phyloP scores from a whole-genome alignment of 30 jellyfish, hydroid and myxozoan species.

The Chironex yamaguchii region DNA sequence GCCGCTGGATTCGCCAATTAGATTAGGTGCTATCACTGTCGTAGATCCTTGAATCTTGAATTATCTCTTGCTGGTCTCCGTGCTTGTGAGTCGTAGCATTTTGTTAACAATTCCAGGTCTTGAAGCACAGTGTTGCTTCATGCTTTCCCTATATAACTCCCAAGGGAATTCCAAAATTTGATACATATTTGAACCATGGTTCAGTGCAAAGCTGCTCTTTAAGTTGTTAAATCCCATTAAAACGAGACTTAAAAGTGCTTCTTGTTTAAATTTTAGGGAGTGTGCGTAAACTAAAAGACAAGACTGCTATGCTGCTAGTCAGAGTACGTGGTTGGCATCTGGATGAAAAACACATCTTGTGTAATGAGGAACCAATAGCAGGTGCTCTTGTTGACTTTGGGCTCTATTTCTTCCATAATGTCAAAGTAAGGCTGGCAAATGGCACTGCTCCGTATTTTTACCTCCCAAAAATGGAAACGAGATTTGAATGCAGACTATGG shows the following conservation, averaged over 20 bases:
- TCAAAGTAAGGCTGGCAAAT: slow-evolving; percentile 64
- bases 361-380: slow-evolving; percentile 82
- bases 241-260: not conserved
- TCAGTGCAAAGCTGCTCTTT: not conserved
- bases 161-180: too few species aligned
- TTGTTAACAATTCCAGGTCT: too few species aligned
- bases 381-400: slow-evolving; percentile 93
- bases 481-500: slow-evolving; percentile 89
- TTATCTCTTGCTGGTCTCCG: too few species aligned
- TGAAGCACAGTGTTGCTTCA: too few species aligned
- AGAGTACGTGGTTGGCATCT: slow-evolving; percentile 99
- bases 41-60: too few species aligned
- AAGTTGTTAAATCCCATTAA: not conserved
- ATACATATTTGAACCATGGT: too few species aligned
- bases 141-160: too few species aligned
- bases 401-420: slow-evolving; percentile 79
- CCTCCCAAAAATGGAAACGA: slow-evolving; percentile 92
- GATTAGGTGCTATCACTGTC: too few species aligned
- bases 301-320: slow-evolving; percentile 76
- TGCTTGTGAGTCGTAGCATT: too few species aligned
- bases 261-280: slow-evolving; percentile 74
- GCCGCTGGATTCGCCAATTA: too few species aligned
- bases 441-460: slow-evolving; percentile 85
- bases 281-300: slow-evolving; percentile 79
- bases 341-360: slow-evolving; percentile 83